A percentile compares a stretch with the other conserved stretches of the same genome.
These are phyloP conservation scores for Spinus pinus DNA, from an alignment of 2,797 vertebrate genomes.

Conservation along the genomic window DNA sequence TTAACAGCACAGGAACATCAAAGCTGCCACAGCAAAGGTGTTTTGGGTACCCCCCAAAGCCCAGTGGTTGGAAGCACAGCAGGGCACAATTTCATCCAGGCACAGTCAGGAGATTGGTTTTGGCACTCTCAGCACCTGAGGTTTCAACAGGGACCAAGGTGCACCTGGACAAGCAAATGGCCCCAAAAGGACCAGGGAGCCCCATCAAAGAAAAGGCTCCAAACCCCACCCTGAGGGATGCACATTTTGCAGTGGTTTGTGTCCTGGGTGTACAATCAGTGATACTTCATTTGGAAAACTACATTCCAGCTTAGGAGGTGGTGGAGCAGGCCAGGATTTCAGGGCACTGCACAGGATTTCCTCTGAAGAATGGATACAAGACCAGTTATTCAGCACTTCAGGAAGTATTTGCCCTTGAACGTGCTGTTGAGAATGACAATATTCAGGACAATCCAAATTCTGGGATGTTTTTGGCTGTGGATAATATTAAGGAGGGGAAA, in stretches of 20 bases:
- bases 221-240: background rate
- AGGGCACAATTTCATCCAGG: background rate
- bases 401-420: background rate
- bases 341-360: background rate
- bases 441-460: background rate
- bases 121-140: background rate
- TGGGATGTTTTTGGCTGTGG: background rate
- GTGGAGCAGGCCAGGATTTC: background rate
- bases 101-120: background rate
- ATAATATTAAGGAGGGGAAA: background rate
- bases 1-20: background rate
- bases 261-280: background rate
- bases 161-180: rapidly evolving
- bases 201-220: background rate
- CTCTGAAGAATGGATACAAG: background rate
- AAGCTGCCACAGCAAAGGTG: background rate
- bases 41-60: background rate
- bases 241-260: background rate
- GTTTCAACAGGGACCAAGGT: background rate
- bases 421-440: background rate
- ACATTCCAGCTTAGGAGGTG: background rate
- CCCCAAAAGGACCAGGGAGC: background rate
- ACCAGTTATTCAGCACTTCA: background rate
- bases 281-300: background rate
- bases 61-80: background rate